A percentile compares a stretch with the other conserved stretches of the same genome.
Conservation (phyloP, 1,140 invertebrate genomes). For the Lasaia peninsularis region DNA sequence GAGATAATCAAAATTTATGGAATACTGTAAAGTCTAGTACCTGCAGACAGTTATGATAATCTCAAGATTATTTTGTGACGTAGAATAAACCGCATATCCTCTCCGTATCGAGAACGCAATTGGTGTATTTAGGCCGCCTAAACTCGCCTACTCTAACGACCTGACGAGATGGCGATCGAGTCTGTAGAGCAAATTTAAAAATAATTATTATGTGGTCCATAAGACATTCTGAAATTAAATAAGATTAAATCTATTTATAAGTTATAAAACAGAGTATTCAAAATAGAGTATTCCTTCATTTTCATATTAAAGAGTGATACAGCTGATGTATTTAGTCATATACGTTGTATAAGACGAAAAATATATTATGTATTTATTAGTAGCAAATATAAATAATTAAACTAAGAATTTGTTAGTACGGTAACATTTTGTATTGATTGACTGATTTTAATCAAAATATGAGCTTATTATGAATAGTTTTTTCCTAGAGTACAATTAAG, state of each 20-base stretch:
- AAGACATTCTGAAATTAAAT: constrained; percentile 6
- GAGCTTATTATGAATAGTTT: too few relatives aligned
- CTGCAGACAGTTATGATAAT: neutral
- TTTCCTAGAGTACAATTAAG: too few relatives aligned
- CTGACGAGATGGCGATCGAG: constrained; percentile 4
- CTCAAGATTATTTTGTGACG: neutral
- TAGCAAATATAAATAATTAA: too few relatives aligned
- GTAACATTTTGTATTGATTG: too few relatives aligned
- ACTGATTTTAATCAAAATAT: too few relatives aligned
- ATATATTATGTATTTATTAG: too few relatives aligned
- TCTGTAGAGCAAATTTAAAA: constrained; percentile 13
- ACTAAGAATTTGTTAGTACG: too few relatives aligned
- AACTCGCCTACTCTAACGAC: constrained; percentile 10
- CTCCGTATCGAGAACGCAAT: neutral
- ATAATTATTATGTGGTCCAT: constrained; percentile 3
- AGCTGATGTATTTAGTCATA: too few relatives aligned
- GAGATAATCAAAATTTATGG: neutral
- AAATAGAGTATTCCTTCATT: too few relatives aligned
- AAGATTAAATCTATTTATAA: neutral
- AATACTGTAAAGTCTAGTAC: neutral
- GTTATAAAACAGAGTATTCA: too few relatives aligned
- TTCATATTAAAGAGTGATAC: too few relatives aligned
- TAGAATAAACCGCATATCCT: neutral
- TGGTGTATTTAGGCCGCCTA: constrained; percentile 6
- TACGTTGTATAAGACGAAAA: too few relatives aligned